These are phyloP conservation scores for Drosophila tristis DNA, from an alignment of 1,140 invertebrate species.

Conservation along the genomic window DNA sequence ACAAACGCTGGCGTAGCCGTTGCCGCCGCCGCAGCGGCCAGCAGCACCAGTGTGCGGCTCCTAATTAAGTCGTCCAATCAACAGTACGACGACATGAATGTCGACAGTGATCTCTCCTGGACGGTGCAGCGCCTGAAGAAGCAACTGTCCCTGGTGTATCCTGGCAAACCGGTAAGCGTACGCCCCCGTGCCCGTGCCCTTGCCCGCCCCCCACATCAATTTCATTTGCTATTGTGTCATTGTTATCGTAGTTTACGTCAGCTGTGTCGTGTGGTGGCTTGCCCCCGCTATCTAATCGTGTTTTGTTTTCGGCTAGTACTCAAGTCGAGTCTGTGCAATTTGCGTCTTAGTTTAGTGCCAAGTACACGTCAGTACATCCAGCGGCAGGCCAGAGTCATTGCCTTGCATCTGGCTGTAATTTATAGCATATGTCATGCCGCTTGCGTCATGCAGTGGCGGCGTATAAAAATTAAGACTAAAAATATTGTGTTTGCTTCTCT, in stretches of 20 bases:
- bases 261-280: background rate
- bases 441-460: constrained; percentile 36
- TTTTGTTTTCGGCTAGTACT: constrained; percentile 36
- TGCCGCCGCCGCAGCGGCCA: constrained; percentile 6
- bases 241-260: constrained; percentile 29
- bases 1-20: constrained; percentile 6
- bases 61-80: constrained; percentile 95
- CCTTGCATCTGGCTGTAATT: constrained; percentile 19
- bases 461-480: too few species aligned
- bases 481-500: background rate
- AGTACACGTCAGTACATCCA: constrained; percentile 59
- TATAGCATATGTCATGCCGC: constrained; percentile 31
- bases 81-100: constrained; percentile 93
- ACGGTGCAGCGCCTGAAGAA: constrained; percentile 93
- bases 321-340: constrained; percentile 32
- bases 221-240: background rate
- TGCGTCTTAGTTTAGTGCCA: constrained; percentile 52
- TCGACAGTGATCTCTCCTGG: constrained; percentile 93
- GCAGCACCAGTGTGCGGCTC: constrained; percentile 81
- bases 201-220: too few species aligned
- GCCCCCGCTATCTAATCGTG: constrained; percentile 32
- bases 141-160: constrained; percentile 93
- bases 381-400: too few species aligned
- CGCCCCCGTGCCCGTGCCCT: too few species aligned
- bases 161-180: constrained; percentile 93